These are phyloP conservation scores for Trachops cirrhosus DNA, from an alignment of 2,797 vertebrate species.

Conservation along the genomic window DNA sequence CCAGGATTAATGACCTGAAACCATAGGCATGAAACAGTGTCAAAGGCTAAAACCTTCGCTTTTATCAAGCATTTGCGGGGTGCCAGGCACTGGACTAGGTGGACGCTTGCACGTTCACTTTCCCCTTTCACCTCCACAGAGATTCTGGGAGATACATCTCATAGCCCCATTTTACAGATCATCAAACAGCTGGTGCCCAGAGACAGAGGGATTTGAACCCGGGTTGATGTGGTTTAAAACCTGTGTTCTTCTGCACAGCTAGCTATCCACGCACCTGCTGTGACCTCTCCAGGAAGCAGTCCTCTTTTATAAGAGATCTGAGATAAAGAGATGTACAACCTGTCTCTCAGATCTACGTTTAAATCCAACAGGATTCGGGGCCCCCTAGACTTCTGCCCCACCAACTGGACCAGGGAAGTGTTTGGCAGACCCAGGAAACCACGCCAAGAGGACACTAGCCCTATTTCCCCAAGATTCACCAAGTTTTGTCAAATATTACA, in stretches of 20 bases:
- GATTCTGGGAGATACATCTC: neutral
- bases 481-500: neutral
- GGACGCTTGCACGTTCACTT: fast-evolving
- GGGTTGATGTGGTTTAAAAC: fast-evolving
- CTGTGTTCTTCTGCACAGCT: fast-evolving
- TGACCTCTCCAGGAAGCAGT: neutral
- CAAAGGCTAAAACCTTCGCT: neutral
- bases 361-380: neutral
- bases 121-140: neutral
- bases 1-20: neutral
- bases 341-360: neutral
- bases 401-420: neutral
- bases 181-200: neutral
- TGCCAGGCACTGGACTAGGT: no score
- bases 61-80: neutral
- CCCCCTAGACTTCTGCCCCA: neutral
- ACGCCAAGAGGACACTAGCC: neutral
- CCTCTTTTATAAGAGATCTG: neutral
- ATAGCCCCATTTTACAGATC: neutral
- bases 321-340: neutral
- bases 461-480: neutral
- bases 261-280: fast-evolving
- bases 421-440: neutral
- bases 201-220: neutral
- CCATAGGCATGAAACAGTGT: neutral